phyloP scores from a whole-genome alignment of 64 coral and sea anemone species.

The Montipora efflorescens region DNA sequence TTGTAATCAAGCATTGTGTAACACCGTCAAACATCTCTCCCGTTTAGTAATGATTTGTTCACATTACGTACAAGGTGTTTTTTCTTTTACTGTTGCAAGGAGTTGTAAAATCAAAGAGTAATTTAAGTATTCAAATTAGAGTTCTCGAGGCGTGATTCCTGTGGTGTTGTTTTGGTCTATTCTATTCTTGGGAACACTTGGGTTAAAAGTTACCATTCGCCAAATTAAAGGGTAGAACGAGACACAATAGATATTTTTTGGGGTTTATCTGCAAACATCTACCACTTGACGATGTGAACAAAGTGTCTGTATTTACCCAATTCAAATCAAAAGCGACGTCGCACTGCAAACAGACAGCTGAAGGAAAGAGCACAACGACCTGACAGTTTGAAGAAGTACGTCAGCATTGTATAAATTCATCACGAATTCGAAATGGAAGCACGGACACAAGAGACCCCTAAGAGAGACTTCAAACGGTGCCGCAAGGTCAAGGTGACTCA shows the following conservation, averaged over 20 bases:
- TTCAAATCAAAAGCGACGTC: not conserved
- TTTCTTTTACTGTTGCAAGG: not conserved
- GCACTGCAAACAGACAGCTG: not conserved
- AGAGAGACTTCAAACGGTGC: constrained; percentile 6
- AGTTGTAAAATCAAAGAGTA: not conserved
- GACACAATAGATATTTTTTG: not conserved
- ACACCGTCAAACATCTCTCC: not conserved
- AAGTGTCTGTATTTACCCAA: constrained; percentile 21
- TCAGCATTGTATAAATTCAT: constrained; percentile 43
- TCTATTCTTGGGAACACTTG: not conserved
- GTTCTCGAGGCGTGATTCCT: not conserved
- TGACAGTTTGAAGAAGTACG: constrained; percentile 52
- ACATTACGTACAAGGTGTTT: not conserved
- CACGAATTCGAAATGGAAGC: not conserved
- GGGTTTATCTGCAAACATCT: not conserved
- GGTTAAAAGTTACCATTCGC: not conserved
- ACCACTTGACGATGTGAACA: not conserved
- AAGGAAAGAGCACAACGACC: not conserved
- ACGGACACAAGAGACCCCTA: constrained; percentile 37
- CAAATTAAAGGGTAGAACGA: not conserved
- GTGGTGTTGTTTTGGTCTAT: not conserved
- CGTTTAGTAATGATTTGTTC: not conserved
- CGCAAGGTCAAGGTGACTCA: constrained; percentile 21
- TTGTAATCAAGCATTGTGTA: not conserved
- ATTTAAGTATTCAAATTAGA: not conserved